phyloP scores from a whole-genome alignment of 1,140 invertebrate genomes.

The Cylas formicarius region DNA sequence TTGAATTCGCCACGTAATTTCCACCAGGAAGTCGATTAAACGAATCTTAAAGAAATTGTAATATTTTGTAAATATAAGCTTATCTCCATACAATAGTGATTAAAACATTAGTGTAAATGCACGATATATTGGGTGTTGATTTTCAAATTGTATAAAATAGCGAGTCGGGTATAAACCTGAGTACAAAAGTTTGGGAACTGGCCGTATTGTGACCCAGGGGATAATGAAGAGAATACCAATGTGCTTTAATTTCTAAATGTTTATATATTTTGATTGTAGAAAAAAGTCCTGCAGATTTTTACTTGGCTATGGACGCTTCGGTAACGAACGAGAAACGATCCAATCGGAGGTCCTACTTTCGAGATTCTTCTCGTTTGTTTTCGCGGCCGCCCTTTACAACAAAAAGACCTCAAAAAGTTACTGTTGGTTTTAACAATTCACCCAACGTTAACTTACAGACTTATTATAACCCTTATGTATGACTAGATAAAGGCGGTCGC shows the following conservation, averaged over 20 bases:
- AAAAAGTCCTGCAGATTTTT: slow-evolving; percentile 39
- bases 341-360: not conserved
- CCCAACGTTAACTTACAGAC: slow-evolving; percentile 30
- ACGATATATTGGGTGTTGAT: slow-evolving; percentile 36
- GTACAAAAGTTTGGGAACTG: slow-evolving; percentile 39
- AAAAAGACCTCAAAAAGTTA: slow-evolving; percentile 42
- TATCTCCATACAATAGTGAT: slow-evolving; percentile 36
- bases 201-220: slow-evolving; percentile 33
- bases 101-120: slow-evolving; percentile 29
- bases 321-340: slow-evolving; percentile 23
- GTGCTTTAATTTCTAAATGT: slow-evolving; percentile 39
- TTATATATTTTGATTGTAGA: too few relatives aligned
- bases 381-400: slow-evolving; percentile 16
- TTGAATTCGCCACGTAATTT: too few relatives aligned
- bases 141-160: slow-evolving; percentile 35
- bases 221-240: slow-evolving; percentile 40
- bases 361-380: not conserved
- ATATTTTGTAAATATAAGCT: slow-evolving; percentile 27
- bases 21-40: too few relatives aligned
- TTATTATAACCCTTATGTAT: slow-evolving; percentile 8
- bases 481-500: slow-evolving; percentile 8
- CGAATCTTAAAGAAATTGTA: slow-evolving; percentile 17
- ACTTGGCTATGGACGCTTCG: slow-evolving; percentile 34
- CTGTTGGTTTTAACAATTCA: slow-evolving; percentile 44
- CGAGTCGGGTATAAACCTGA: slow-evolving; percentile 33